phyloP scores from a whole-genome alignment of 1,140 invertebrate species.

The Protaetia brevitarsis region DNA sequence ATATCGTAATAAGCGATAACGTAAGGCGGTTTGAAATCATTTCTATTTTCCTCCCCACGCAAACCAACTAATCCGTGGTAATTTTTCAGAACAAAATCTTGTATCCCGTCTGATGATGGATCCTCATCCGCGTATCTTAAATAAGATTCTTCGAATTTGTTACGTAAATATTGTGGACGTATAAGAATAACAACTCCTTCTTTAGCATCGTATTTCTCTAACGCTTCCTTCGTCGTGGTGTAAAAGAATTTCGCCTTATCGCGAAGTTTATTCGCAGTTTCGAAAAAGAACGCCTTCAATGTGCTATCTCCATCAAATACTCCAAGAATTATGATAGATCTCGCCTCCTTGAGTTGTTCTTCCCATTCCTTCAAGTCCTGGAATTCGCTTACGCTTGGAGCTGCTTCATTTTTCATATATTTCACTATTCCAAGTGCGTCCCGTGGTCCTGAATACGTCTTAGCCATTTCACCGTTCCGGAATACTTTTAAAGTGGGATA shows the following conservation, averaged over 20 bases:
- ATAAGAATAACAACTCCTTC: background rate
- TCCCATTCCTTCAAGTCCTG: background rate
- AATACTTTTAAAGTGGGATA: slow-evolving; percentile 7
- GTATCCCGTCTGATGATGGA: background rate
- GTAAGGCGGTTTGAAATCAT: slow-evolving; percentile 55
- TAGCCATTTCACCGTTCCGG: background rate
- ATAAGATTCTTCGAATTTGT: slow-evolving; percentile 6
- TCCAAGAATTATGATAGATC: background rate
- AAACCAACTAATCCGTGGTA: slow-evolving; percentile 17
- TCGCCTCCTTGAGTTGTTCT: background rate
- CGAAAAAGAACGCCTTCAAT: background rate
- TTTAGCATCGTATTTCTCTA: background rate
- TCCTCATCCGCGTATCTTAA: background rate
- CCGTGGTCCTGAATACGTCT: background rate
- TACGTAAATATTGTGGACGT: background rate
- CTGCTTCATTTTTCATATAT: background rate
- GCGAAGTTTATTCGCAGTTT: background rate
- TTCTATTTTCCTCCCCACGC: background rate
- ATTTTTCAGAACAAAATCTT: slow-evolving; percentile 5
- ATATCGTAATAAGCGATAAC: slow-evolving; percentile 89
- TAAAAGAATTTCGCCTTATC: background rate
- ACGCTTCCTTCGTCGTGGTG: background rate
- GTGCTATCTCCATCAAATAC: background rate
- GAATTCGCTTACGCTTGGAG: background rate
- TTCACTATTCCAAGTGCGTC: background rate